Evolutionary conservation across 2,888 invertebrate species (phyloP).

Genomic region (Amphimallon solstitiale): DNA sequence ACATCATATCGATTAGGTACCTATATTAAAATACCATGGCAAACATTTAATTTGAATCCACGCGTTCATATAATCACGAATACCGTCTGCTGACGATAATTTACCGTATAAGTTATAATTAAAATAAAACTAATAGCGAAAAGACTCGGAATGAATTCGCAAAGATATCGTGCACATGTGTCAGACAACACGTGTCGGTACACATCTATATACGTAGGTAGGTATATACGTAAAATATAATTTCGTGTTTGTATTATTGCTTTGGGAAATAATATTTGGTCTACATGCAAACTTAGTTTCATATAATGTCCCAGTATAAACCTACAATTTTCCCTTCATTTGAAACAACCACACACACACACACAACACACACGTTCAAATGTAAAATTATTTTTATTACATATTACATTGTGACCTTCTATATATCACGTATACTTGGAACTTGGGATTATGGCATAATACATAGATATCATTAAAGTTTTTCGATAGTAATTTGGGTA

Average conservation of each 20-base stretch:
- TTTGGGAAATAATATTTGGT: slow-evolving; percentile 33
- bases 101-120: slow-evolving; percentile 25
- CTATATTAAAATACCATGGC: too few species aligned
- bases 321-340: slow-evolving; percentile 35
- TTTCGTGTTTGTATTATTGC: slow-evolving; percentile 33
- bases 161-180: slow-evolving; percentile 31
- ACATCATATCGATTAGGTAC: too few species aligned
- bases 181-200: slow-evolving; percentile 22
- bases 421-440: slow-evolving; percentile 5
- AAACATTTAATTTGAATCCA: too few species aligned
- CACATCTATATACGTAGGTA: slow-evolving; percentile 17
- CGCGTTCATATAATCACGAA: slow-evolving; percentile 14
- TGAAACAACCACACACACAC: slow-evolving; percentile 29
- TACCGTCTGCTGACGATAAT: slow-evolving; percentile 14
- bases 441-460: slow-evolving; percentile 6
- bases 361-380: slow-evolving; percentile 24
- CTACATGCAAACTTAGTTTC: slow-evolving; percentile 34
- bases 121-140: slow-evolving; percentile 29
- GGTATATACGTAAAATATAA: slow-evolving; percentile 24
- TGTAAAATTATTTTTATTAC: slow-evolving; percentile 35
- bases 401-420: slow-evolving; percentile 30
- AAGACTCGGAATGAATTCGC: slow-evolving; percentile 24
- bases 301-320: slow-evolving; percentile 31
- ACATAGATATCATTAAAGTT: slow-evolving; percentile 31
- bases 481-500: slow-evolving; percentile 32